Conservation (phyloP, 2,888 invertebrate species). For the Leptodirus hochenwartii region DNA sequence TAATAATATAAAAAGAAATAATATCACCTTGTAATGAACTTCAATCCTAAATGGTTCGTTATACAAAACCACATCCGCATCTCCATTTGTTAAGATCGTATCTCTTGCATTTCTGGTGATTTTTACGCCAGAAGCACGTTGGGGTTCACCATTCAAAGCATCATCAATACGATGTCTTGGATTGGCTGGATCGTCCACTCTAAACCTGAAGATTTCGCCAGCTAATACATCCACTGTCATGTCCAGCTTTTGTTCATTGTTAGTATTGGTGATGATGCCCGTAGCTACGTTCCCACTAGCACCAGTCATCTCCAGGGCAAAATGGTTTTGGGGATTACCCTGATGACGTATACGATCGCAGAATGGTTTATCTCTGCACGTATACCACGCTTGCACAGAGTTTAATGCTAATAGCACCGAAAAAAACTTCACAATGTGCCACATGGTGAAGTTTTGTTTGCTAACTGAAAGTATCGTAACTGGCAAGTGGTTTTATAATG, state of each 20-base stretch:
- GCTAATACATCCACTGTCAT: slow-evolving; percentile 3
- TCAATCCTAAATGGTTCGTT: neutral
- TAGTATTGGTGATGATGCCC: neutral
- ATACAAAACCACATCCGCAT: neutral
- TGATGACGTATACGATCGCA: slow-evolving; percentile 9
- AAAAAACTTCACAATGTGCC: too few relatives aligned
- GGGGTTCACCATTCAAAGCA: slow-evolving; percentile 8
- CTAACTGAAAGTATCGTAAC: too few relatives aligned
- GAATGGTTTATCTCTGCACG: slow-evolving; percentile 10
- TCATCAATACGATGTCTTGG: slow-evolving; percentile 7
- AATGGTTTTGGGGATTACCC: too few relatives aligned
- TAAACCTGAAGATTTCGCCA: slow-evolving; percentile 8
- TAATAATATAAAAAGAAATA: too few relatives aligned
- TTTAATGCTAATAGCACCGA: too few relatives aligned
- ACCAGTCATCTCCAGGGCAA: too few relatives aligned
- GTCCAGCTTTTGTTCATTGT: neutral
- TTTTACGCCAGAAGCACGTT: neutral
- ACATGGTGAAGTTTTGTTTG: too few relatives aligned
- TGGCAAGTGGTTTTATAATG: too few relatives aligned
- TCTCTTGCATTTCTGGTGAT: neutral
- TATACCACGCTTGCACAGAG: slow-evolving; percentile 8
- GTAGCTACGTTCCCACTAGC: neutral
- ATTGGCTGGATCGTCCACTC: slow-evolving; percentile 8
- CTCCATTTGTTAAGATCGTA: neutral
- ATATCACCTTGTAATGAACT: too few relatives aligned